phyloP scores from a whole-genome alignment of 2,888 invertebrate species.

The Lasioglossum zephyrum region DNA sequence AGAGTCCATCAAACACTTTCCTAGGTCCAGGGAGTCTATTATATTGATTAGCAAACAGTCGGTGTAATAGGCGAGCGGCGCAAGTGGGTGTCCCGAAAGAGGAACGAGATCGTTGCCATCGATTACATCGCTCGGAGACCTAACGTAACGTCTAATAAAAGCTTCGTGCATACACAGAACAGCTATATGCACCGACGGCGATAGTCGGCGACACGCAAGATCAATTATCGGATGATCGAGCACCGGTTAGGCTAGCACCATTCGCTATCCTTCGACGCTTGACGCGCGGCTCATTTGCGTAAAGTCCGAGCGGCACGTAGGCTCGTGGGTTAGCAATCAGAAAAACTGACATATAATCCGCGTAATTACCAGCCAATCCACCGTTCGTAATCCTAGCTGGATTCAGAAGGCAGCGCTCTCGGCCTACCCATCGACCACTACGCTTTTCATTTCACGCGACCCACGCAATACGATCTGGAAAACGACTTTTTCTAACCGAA shows the following conservation, averaged over 20 bases:
- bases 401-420: constrained; percentile 53
- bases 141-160: constrained; percentile 39
- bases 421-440: constrained; percentile 56
- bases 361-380: constrained; percentile 69
- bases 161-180: neutral
- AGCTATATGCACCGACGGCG: neutral
- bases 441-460: constrained; percentile 70
- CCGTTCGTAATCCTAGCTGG: constrained; percentile 61
- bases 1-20: neutral
- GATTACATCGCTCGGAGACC: constrained; percentile 14
- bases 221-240: constrained; percentile 60
- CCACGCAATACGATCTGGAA: constrained; percentile 54
- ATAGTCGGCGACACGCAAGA: constrained; percentile 42
- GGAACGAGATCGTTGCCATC: constrained; percentile 23
- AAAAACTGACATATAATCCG: constrained; percentile 69
- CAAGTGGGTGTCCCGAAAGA: constrained; percentile 30
- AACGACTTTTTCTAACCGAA: neutral
- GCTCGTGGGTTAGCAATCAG: constrained; percentile 55
- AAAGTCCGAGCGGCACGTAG: constrained; percentile 50
- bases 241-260: neutral
- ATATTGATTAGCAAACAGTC: constrained; percentile 19
- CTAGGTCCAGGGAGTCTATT: neutral
- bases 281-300: constrained; percentile 61
- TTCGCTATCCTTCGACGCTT: constrained; percentile 32
- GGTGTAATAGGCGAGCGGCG: constrained; percentile 1